phyloP scores from a whole-genome alignment of 2,888 invertebrate species.

The Apotomis betuletana region DNA sequence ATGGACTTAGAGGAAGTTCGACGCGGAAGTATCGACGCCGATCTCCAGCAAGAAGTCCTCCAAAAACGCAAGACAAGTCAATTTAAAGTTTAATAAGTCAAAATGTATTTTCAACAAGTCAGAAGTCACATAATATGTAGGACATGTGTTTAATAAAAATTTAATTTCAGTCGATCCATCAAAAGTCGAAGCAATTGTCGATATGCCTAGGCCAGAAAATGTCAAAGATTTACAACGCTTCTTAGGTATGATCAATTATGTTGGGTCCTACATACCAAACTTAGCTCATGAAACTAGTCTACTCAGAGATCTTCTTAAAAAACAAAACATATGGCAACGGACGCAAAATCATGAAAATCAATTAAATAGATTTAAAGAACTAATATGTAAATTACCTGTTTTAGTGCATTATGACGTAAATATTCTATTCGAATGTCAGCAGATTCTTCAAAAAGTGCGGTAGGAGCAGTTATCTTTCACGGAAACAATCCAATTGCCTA shows the following conservation, averaged over 20 bases:
- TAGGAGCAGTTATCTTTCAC: no score
- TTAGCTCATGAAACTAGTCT: constrained; percentile 38
- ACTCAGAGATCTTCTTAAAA: constrained; percentile 46
- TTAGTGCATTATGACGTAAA: no score
- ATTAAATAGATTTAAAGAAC: no score
- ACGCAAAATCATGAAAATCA: constrained; percentile 27
- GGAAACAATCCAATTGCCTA: no score
- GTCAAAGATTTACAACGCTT: constrained; percentile 41
- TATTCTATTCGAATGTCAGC: no score
- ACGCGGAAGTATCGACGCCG: no score
- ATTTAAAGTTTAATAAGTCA: constrained; percentile 43
- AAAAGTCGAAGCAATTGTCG: constrained; percentile 37
- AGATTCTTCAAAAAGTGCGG: no score
- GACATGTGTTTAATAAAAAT: constrained; percentile 31
- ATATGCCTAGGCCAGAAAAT: constrained; percentile 35
- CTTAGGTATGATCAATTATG: constrained; percentile 42
- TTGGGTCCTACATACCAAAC: constrained; percentile 42
- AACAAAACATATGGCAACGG: constrained; percentile 49
- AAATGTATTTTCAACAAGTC: constrained; percentile 38
- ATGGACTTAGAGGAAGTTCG: no score
- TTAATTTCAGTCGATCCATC: constrained; percentile 31
- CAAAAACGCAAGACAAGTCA: constrained; percentile 32
- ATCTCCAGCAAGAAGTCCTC: no score
- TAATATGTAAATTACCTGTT: no score
- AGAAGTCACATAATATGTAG: constrained; percentile 30